Evolutionary conservation across 1,140 invertebrate species (phyloP).

Genomic region (Cydia strobilella): DNA sequence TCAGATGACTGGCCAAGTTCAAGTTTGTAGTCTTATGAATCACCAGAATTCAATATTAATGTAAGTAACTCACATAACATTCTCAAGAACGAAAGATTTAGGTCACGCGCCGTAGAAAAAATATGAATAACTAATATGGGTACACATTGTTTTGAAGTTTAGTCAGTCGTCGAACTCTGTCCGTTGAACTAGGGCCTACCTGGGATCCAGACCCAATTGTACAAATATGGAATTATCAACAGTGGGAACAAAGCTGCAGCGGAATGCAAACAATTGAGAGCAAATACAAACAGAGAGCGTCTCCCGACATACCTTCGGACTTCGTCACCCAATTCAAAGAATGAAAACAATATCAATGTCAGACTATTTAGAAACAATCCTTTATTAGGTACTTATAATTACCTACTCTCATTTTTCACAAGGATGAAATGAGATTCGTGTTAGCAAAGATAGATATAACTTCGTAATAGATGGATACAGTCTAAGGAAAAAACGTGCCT

Average conservation of each 20-base stretch:
- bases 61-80: not conserved
- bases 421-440: too few species aligned
- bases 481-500: too few species aligned
- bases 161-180: not conserved
- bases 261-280: constrained; percentile 5
- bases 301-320: not conserved
- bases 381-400: too few species aligned
- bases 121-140: not conserved
- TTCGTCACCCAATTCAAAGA: constrained; percentile 4
- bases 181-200: not conserved
- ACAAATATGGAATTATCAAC: constrained; percentile 2
- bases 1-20: not conserved
- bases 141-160: not conserved
- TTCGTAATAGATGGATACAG: too few species aligned
- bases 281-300: not conserved
- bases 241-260: not conserved
- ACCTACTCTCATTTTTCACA: too few species aligned
- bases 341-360: not conserved
- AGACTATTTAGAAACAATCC: not conserved
- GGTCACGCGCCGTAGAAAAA: not conserved
- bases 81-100: constrained; percentile 1
- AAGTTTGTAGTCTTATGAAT: not conserved
- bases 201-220: constrained; percentile 2
- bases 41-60: constrained; percentile 11
- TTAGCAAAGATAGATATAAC: too few species aligned